Conservation (phyloP, 2,888 invertebrate genomes). For the Drosophila nr. perissopoda region DNA sequence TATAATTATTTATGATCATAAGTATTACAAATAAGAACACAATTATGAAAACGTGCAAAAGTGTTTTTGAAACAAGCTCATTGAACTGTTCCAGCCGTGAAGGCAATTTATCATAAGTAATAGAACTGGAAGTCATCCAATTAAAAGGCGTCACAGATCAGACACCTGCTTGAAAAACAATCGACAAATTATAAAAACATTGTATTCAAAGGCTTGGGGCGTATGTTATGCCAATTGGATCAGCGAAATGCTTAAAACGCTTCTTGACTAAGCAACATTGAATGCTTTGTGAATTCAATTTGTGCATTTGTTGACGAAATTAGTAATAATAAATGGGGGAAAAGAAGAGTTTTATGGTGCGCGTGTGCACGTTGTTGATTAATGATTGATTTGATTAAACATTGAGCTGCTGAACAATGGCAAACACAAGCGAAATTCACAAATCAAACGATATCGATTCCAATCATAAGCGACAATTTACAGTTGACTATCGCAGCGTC, state of each 20-base stretch:
- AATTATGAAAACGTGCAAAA: constrained; percentile 23
- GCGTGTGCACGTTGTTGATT: constrained; percentile 71
- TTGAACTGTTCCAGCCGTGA: constrained; percentile 53
- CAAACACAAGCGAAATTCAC: constrained; percentile 7
- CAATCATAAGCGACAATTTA: constrained; percentile 32
- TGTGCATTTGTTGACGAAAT: constrained; percentile 35
- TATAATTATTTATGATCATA: neutral
- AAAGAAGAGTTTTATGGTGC: constrained; percentile 63
- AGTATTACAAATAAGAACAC: constrained; percentile 20
- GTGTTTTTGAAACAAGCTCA: constrained; percentile 34
- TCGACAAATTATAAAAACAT: constrained; percentile 21
- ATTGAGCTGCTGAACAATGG: constrained; percentile 18
- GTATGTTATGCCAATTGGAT: constrained; percentile 42
- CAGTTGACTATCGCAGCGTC: constrained; percentile 7
- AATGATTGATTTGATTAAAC: constrained; percentile 64
- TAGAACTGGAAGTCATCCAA: constrained; percentile 33
- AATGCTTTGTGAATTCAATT: constrained; percentile 51
- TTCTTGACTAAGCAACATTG: constrained; percentile 30
- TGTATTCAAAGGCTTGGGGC: constrained; percentile 20
- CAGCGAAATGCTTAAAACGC: constrained; percentile 32
- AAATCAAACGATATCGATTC: constrained; percentile 32
- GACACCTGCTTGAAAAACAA: constrained; percentile 18
- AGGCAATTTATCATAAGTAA: constrained; percentile 24
- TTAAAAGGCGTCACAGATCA: constrained; percentile 20
- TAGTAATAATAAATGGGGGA: constrained; percentile 33